A percentile compares a stretch with the other conserved stretches of the same genome.
Evolutionary conservation across 2,113 vertebrate species (phyloP).

Genomic region (Trachemys scripta): DNA sequence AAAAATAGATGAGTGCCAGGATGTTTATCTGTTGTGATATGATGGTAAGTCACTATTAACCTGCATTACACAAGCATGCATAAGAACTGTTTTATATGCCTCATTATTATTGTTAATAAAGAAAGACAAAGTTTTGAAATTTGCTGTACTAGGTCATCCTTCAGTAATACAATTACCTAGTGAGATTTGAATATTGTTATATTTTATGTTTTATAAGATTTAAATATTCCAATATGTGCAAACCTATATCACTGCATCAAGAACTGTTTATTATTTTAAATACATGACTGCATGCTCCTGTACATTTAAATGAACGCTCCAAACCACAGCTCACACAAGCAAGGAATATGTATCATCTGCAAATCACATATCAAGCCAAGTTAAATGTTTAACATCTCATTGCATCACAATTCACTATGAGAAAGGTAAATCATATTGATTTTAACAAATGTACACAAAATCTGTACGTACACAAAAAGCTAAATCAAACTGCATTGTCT

Average conservation of each 20-base stretch:
- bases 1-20: neutral
- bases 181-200: neutral
- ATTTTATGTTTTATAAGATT: neutral
- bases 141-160: neutral
- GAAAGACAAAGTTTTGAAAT: neutral
- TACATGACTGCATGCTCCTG: slow-evolving; percentile 23
- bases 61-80: neutral
- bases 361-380: slow-evolving; percentile 57
- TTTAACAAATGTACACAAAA: slow-evolving; percentile 53
- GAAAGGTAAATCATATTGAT: slow-evolving; percentile 49
- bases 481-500: slow-evolving; percentile 42
- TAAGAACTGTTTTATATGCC: neutral
- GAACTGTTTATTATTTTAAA: slow-evolving; percentile 48
- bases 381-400: slow-evolving; percentile 57
- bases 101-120: neutral
- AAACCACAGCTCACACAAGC: slow-evolving; percentile 44
- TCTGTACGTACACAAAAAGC: slow-evolving; percentile 15
- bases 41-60: neutral
- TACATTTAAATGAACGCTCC: slow-evolving; percentile 51
- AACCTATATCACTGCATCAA: neutral
- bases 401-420: slow-evolving; percentile 26
- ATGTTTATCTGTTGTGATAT: neutral
- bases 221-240: neutral
- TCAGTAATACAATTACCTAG: neutral
- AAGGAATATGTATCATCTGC: slow-evolving; percentile 4